Evolutionary conservation across 1,140 invertebrate genomes (phyloP), one percentile per base, ranked within the genome.

Genomic region (Telenomus remus): DNA sequence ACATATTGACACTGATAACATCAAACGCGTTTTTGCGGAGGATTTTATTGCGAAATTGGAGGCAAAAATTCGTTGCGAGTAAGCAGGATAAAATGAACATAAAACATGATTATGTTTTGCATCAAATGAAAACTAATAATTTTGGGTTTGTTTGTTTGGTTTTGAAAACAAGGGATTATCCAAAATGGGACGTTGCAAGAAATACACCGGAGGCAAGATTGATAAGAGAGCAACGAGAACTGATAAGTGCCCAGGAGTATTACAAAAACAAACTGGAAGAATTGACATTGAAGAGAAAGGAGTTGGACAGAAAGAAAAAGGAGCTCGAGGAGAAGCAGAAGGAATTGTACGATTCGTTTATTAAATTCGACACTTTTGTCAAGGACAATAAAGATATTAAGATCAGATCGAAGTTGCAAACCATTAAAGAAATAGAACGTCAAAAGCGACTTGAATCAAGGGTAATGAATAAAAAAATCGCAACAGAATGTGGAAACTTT

Each of bases 41-140:
- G 85, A 89, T 27, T 84, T 87, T 3, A 79, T 85, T 34, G 34
- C 51, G 27, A 76, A 56, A 54, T 57, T 64, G 9, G 15, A 75
- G n/a, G 46, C 50, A 60, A 83, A 86, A 66, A 83, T 85, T 73
- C 9, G 37, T 37, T 42, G 10, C 15, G 42, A 47, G 59, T 57
- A 71, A 7, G 11, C 9, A 44, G 4, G n/a, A n/a, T n/a, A n/a
- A n/a, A n/a, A n/a, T n/a, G n/a, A n/a, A n/a, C n/a, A n/a, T n/a
- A n/a, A n/a, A n/a, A n/a, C n/a, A n/a, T n/a, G n/a, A n/a, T n/a
- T n/a, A n/a, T n/a, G n/a, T n/a, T n/a, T n/a, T n/a, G n/a, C n/a
- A n/a, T n/a, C n/a, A n/a, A n/a, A n/a, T n/a, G n/a, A n/a, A n/a
- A n/a, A n/a, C n/a, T n/a, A n/a, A n/a, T n/a, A n/a, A n/a, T n/a